These are phyloP conservation scores for Ceriagrion tenellum DNA, from an alignment of 2,888 invertebrate genomes.

Conservation along the genomic window DNA sequence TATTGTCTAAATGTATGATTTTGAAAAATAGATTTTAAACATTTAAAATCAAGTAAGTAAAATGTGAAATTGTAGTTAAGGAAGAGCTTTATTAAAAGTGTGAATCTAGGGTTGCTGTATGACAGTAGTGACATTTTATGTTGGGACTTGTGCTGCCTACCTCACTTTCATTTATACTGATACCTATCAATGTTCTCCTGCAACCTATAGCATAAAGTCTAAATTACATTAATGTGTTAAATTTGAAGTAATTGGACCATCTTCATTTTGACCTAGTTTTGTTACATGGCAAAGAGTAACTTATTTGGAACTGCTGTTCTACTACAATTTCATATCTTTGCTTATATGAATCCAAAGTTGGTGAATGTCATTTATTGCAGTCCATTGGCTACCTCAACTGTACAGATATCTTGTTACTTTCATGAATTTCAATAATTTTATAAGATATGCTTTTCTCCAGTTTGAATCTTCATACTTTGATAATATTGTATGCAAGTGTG, in stretches of 20 bases:
- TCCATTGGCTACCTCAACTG: constrained; percentile 14
- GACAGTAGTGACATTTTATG: background rate
- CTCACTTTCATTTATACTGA: background rate
- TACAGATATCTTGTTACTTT: constrained; percentile 1
- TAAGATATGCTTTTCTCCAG: background rate
- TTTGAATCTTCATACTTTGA: background rate
- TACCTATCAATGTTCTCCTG: background rate
- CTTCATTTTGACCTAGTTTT: background rate
- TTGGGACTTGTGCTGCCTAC: background rate
- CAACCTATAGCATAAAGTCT: background rate
- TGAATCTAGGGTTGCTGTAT: background rate
- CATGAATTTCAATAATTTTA: background rate
- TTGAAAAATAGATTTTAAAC: background rate
- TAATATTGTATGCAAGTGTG: constrained; percentile 1
- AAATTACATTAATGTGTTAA: background rate
- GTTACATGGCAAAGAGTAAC: background rate
- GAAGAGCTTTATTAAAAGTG: constrained; percentile 7
- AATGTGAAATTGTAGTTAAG: background rate
- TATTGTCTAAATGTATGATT: background rate
- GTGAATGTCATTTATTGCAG: constrained; percentile 5
- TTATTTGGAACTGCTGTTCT: background rate
- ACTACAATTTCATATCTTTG: background rate
- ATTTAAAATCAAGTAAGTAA: background rate
- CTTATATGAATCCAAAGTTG: background rate
- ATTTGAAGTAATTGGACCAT: background rate